Evolutionary conservation across 1,140 invertebrate genomes (phyloP).

Genomic region (Gonioctena quinquepunctata): DNA sequence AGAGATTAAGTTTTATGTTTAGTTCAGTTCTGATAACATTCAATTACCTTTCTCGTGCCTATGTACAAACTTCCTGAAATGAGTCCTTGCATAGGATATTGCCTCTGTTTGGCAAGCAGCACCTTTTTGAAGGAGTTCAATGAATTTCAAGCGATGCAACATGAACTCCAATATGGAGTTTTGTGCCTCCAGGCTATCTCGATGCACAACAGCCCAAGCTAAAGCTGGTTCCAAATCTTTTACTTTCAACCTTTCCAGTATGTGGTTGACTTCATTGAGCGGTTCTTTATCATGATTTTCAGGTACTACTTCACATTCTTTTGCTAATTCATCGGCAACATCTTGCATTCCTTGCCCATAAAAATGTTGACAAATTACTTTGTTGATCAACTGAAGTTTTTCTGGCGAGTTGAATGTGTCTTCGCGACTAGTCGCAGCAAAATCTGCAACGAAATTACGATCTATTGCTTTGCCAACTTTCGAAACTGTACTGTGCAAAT

Average conservation of each 20-base stretch:
- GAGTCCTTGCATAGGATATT: constrained; percentile 82
- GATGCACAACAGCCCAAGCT: constrained; percentile 72
- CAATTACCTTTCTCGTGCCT: constrained; percentile 77
- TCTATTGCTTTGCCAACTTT: constrained; percentile 97
- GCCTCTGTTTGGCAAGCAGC: constrained; percentile 71
- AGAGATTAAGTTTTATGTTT: no score
- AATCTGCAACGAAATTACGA: constrained; percentile 91
- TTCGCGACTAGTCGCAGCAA: constrained; percentile 84
- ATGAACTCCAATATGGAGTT: constrained; percentile 86
- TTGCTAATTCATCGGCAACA: constrained; percentile 81
- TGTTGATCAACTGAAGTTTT: constrained; percentile 83
- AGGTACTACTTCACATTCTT: constrained; percentile 76
- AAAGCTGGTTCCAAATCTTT: constrained; percentile 80
- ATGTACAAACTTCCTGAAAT: constrained; percentile 83
- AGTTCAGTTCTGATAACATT: no score
- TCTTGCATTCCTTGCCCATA: constrained; percentile 90
- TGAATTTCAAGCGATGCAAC: constrained; percentile 68
- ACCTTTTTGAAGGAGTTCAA: constrained; percentile 66
- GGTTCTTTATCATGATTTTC: constrained; percentile 77
- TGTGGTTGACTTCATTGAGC: constrained; percentile 83
- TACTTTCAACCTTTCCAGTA: constrained; percentile 79
- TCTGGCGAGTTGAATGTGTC: constrained; percentile 81
- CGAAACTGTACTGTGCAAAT: constrained; percentile 87
- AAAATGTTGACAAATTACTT: constrained; percentile 96
- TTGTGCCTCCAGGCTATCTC: constrained; percentile 65